These are phyloP conservation scores for Apocheima hispidaria DNA, from an alignment of 2,888 invertebrate genomes.

Conservation along the genomic window DNA sequence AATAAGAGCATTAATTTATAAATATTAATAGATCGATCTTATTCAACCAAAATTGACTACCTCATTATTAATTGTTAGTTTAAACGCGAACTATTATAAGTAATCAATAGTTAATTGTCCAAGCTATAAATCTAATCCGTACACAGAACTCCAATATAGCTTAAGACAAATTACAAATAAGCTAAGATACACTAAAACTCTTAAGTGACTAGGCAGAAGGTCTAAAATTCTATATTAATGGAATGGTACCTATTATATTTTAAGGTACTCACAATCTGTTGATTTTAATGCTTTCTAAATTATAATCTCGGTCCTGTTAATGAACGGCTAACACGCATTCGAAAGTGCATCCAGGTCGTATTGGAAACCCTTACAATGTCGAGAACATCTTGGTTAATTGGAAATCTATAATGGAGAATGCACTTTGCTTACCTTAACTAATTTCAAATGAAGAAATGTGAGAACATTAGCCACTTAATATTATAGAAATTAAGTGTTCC, in stretches of 20 bases:
- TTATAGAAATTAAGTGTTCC: no score
- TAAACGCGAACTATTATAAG: conserved; percentile 61
- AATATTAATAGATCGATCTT: conserved; percentile 56
- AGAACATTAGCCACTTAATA: no score
- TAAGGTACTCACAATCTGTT: conserved; percentile 49
- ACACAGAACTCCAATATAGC: conserved; percentile 53
- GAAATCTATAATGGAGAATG: conserved; percentile 36
- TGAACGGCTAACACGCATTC: conserved; percentile 57
- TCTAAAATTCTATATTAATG: conserved; percentile 26
- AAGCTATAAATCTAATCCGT: conserved; percentile 66
- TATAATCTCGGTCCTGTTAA: conserved; percentile 56
- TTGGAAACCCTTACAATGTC: conserved; percentile 40
- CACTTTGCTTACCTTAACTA: conserved; percentile 12
- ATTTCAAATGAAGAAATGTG: conserved; percentile 11
- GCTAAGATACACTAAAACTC: conserved; percentile 38
- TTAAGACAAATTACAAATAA: conserved; percentile 49
- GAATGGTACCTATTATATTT: conserved; percentile 44
- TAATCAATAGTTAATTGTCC: conserved; percentile 72
- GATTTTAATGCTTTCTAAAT: conserved; percentile 61
- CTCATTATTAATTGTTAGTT: conserved; percentile 63
- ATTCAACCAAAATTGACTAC: conserved; percentile 52
- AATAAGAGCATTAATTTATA: conserved; percentile 17
- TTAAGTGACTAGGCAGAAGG: conserved; percentile 37
- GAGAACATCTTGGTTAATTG: conserved; percentile 45
- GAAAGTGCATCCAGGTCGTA: conserved; percentile 54